Evolutionary conservation across 2,797 vertebrate genomes (phyloP).

Genomic region (Alectoris magna): DNA sequence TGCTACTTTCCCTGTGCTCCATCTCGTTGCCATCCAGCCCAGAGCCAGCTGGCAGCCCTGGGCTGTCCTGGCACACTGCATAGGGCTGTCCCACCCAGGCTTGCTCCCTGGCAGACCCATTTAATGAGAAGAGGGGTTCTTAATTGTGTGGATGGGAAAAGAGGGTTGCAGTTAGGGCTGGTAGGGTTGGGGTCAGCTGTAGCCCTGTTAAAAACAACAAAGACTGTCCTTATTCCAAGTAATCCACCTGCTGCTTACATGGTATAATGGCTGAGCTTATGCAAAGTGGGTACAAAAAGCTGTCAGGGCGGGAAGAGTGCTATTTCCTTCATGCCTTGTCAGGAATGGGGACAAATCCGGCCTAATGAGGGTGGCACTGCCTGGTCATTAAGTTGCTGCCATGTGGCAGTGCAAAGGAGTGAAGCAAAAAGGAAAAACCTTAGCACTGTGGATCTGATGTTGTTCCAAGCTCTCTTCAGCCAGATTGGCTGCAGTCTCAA

Average conservation of each 20-base stretch:
- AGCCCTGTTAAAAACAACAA: neutral
- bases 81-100: neutral
- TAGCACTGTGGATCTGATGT: neutral
- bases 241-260: conserved; percentile 29
- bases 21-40: neutral
- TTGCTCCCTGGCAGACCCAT: neutral
- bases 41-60: conserved; percentile 19
- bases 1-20: conserved; percentile 34
- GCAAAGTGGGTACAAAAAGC: conserved; percentile 30
- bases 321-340: conserved; percentile 28
- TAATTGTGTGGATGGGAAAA: neutral
- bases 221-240: conserved; percentile 52
- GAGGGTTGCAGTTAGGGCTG: neutral
- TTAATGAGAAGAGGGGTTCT: neutral
- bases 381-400: neutral
- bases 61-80: neutral
- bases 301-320: neutral
- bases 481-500: neutral
- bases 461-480: neutral
- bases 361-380: conserved; percentile 47
- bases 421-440: neutral
- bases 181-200: neutral
- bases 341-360: conserved; percentile 10
- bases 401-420: neutral
- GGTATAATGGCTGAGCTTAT: neutral